These are phyloP conservation scores for Semnornis frantzii DNA, from an alignment of 2,113 vertebrate genomes.

Conservation along the genomic window DNA sequence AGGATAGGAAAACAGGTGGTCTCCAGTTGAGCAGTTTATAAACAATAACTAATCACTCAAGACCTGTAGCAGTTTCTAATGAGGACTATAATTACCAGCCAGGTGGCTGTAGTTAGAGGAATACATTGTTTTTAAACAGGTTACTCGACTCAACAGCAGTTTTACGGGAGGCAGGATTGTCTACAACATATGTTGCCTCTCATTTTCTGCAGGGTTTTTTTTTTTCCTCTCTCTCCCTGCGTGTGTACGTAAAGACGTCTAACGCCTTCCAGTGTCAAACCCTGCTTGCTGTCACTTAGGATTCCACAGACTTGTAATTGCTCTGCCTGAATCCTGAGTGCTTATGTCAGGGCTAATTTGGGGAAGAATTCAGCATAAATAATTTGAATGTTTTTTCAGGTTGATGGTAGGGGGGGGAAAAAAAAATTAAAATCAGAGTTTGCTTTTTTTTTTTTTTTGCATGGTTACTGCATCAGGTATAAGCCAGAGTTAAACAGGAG, in stretches of 20 bases:
- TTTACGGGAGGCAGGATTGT: conserved; percentile 52
- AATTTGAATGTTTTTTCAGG: neutral
- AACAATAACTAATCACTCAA: conserved; percentile 83
- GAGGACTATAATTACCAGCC: conserved; percentile 74
- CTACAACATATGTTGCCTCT: conserved; percentile 63
- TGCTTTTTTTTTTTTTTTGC: neutral
- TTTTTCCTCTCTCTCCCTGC: neutral
- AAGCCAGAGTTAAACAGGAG: neutral
- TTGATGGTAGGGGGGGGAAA: neutral
- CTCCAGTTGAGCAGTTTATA: conserved; percentile 72
- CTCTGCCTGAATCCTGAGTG: neutral
- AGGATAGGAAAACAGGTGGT: conserved; percentile 75
- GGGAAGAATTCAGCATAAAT: neutral
- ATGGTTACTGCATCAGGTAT: neutral
- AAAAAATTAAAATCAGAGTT: neutral
- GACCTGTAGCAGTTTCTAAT: conserved; percentile 77
- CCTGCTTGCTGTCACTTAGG: neutral
- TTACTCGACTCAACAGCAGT: conserved; percentile 65
- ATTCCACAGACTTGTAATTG: neutral
- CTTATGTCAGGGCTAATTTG: neutral
- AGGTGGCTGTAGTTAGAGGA: conserved; percentile 82
- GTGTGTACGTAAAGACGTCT: neutral
- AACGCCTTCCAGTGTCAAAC: neutral
- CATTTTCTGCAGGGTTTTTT: neutral
- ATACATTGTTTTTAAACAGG: conserved; percentile 71